Base-by-base conservation (phyloP, 2,797 vertebrate species). In the Tenualosa ilisha region DNA sequence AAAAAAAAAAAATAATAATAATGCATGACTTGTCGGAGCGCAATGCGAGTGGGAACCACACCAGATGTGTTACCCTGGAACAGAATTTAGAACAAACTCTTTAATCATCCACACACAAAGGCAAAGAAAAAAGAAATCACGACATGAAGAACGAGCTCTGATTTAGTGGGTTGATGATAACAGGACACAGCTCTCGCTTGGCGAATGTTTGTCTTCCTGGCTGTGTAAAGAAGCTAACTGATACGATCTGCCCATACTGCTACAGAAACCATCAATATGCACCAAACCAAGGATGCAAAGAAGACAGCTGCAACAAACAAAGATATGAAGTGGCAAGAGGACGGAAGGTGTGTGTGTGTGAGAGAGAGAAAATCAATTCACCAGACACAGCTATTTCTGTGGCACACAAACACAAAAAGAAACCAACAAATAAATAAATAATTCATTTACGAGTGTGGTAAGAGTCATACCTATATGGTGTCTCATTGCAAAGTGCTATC, bases 221-320 rank as follows among this genome's bases (percentile, higher is more conserved):
- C 68, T 75, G 3, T 72, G 72, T 40, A 79, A 79, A 46, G 72
- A 46, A 46, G 17, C 37, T 40, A 75, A 75, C 72, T 7, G 37
- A 79, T 79, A 46, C 7, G 40, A 79, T 79, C 40, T 6, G 37
- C 4, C 37, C 4, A 40, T n/a, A 40, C 72, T 46, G 72, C 72
- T 79, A 79, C 9, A 79, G 72, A 79, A 79, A 79, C 37, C 43
- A 24, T 46, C 72, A 79, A 79, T 79, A 79, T 20, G 37, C 72
- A 46, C 37, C 72, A 79, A 79, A 79, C 72, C 9, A 15, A 17
- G 20, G 72, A 79, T 7, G 72, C 72, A 59, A 81, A 81, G 61
- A 6, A 87, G 75, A 63, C 84, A 85, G 72, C 82, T 82, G 43
- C 72, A 54, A 50, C 43, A 86, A 85, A 83, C 40, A 51, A 79